Evolutionary conservation across 2,888 invertebrate species (phyloP).

Genomic region (Melieria omissa): DNA sequence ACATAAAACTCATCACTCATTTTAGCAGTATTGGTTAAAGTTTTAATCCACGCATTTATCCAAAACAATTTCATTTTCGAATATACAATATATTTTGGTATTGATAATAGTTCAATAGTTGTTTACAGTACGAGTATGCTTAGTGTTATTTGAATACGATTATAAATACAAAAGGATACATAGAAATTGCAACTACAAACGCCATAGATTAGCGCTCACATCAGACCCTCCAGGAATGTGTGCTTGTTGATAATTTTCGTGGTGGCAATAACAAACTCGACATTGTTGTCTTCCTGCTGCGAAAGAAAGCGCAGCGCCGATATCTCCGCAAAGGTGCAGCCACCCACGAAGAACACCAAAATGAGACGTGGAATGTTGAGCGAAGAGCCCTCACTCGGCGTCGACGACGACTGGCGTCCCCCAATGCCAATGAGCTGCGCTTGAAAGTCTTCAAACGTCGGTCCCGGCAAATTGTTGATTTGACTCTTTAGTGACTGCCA

Average conservation of each 20-base stretch:
- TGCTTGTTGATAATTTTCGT: slow-evolving; percentile 93
- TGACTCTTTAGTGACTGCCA: slow-evolving; percentile 86
- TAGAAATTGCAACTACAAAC: too few species aligned
- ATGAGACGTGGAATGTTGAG: slow-evolving; percentile 71
- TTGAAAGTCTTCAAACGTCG: slow-evolving; percentile 76
- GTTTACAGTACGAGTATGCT: too few species aligned
- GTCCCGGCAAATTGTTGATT: slow-evolving; percentile 79
- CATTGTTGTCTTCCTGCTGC: slow-evolving; percentile 82
- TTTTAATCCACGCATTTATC: too few species aligned
- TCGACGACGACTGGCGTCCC: slow-evolving; percentile 71
- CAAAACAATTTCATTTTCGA: too few species aligned
- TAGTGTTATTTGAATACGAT: too few species aligned
- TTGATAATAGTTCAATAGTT: too few species aligned
- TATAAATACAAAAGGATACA: too few species aligned
- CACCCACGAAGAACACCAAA: slow-evolving; percentile 95
- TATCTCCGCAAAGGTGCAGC: slow-evolving; percentile 95
- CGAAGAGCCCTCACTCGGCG: slow-evolving; percentile 71
- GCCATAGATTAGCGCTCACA: background rate
- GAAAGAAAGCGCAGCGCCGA: slow-evolving; percentile 80
- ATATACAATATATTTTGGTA: too few species aligned
- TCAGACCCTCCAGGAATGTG: slow-evolving; percentile 70
- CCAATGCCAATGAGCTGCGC: slow-evolving; percentile 70
- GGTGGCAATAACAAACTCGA: slow-evolving; percentile 90
- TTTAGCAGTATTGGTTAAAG: too few species aligned
- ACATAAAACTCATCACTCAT: too few species aligned